Evolutionary conservation across 2,797 vertebrate genomes (phyloP).

Genomic region (Emys orbicularis): DNA sequence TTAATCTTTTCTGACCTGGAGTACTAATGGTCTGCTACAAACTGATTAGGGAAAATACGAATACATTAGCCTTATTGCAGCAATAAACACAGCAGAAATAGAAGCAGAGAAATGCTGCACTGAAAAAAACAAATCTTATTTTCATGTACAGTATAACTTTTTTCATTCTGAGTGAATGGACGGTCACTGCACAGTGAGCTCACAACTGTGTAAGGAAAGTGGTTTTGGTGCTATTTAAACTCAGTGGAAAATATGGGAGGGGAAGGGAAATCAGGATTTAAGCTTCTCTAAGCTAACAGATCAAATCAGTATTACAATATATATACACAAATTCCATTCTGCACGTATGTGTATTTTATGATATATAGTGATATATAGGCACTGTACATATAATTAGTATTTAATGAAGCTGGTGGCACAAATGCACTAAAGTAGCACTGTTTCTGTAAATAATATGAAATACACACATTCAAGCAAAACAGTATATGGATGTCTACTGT

Average conservation of each 20-base stretch:
- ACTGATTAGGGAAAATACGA: background rate
- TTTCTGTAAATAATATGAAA: background rate
- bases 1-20: background rate
- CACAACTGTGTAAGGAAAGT: fast-evolving
- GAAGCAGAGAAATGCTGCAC: background rate
- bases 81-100: background rate
- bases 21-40: background rate
- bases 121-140: background rate
- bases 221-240: background rate
- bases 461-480: background rate
- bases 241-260: background rate
- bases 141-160: background rate
- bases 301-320: background rate
- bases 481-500: background rate
- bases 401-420: background rate
- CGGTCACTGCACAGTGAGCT: fast-evolving
- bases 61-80: background rate
- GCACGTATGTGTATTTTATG: background rate
- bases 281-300: background rate
- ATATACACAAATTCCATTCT: background rate
- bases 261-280: background rate
- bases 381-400: background rate
- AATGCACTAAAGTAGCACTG: background rate
- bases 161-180: background rate
- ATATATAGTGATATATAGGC: background rate